Evolutionary conservation across 2,797 vertebrate genomes (phyloP), one percentile per base, ranked within the genome.

Genomic region (Falco columbarius): DNA sequence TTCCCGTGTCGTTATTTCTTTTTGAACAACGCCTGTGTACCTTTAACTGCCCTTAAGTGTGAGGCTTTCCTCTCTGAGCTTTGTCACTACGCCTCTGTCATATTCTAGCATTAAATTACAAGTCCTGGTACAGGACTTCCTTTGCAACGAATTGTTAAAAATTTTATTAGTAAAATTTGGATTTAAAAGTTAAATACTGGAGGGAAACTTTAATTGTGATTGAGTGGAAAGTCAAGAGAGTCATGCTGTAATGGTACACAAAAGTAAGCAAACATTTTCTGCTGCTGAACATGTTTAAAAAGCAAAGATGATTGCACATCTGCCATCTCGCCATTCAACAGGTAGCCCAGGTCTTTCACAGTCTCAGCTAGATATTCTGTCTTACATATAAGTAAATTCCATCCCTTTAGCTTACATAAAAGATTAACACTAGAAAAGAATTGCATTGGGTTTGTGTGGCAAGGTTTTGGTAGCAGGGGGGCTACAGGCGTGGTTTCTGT

Each of bases 81-180:
- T 74, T 88, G 34, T 81, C 38, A 42, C 40, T 73, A 15, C 22
- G 56, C 9, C 19, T 88, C 58, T 84, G 32, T 67, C 51, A 68
- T 55, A 7, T 81, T 86, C 12, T 63, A 75, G 34, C 27, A 42
- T 86, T 83, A 58, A 62, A 68, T 92, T 62, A 38, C 44, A 85
- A 79, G 29, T 85, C 77, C 65, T 95, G 44, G 29, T 89, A 42
- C 21, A 87, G 63, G 49, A 62, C 47, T 81, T 93, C 18, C 20
- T 97, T 86, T 86, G n/a, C 42, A 80, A 90, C 29, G 40, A 16
- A n/a, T 58, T 84, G 26, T 68, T 91, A 73, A 73, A 86, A 91
- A 36, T 9, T 34, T 14, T 87, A 29, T 67, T 74, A 36, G 20
- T 90, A 54, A 38, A 40, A 40, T 40, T 62, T 70, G 12, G 47